Evolutionary conservation across 1,140 invertebrate genomes (phyloP).

Genomic region (Drosophila ogumai): DNA sequence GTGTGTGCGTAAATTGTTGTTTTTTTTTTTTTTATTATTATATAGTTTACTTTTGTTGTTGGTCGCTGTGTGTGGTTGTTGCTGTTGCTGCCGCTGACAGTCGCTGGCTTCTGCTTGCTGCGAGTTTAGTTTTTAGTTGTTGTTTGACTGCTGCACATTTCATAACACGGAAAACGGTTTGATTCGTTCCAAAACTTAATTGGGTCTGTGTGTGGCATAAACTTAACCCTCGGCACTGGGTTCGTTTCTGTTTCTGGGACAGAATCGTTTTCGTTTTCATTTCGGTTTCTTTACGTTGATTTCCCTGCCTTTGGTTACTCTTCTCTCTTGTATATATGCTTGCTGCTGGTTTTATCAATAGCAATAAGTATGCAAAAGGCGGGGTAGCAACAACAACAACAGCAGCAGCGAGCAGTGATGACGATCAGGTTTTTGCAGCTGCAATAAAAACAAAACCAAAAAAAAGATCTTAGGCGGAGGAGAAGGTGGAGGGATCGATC

Average conservation of each 20-base stretch:
- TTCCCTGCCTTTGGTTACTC: constrained; percentile 16
- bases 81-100: constrained; percentile 10
- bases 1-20: constrained; percentile 16
- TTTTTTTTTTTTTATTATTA: constrained; percentile 8
- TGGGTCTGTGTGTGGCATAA: constrained; percentile 31
- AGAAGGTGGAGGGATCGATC: not conserved
- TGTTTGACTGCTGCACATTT: constrained; percentile 54
- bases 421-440: constrained; percentile 78
- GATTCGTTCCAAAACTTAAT: constrained; percentile 29
- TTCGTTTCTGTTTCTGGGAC: not conserved
- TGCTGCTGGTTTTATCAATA: constrained; percentile 45
- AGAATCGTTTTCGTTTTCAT: constrained; percentile 1
- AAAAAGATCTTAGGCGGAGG: constrained; percentile 9
- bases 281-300: constrained; percentile 8
- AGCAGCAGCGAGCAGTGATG: constrained; percentile 41
- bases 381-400: constrained; percentile 47
- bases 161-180: constrained; percentile 52
- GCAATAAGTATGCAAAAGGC: constrained; percentile 62
- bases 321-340: constrained; percentile 12
- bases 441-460: constrained; percentile 31
- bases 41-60: constrained; percentile 40
- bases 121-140: constrained; percentile 47
- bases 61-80: constrained; percentile 19
- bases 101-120: constrained; percentile 24
- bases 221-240: not conserved